Base-by-base conservation (phyloP, 2,888 invertebrate species). In the Polymixis flavicincta region DNA sequence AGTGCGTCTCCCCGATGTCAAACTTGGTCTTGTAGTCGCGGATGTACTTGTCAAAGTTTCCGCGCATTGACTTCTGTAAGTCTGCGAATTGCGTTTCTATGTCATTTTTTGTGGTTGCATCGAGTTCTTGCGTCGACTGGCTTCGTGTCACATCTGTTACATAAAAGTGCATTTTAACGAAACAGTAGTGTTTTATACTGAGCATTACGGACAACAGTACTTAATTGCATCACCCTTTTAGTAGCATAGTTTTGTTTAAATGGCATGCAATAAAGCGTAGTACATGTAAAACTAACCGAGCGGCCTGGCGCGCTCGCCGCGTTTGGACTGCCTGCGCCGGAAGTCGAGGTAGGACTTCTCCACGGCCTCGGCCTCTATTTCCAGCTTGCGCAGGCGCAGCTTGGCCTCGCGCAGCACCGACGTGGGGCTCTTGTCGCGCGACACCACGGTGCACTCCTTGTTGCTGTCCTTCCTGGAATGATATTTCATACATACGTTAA, bases 311-410 rank as follows among this genome's bases (percentile, higher is more conserved):
- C 71, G 68, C 4, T 80, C 19, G 0, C 71, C 82, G 1, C 59
- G 52, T 48, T 87, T 82, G 0, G 87, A 81, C 76, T 92, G 93
- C 28, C 92, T 89, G 67, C 88, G 90, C 28, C 94, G 92, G 82
- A 95, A 97, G 88, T 94, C 92, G 50, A 92, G 76, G 87, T 97
- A 97, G 1, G 96, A 97, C 63, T 94, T 88, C 89, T 97, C 97
- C 0, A 97, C 97, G 1, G 97, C 96, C 70, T 97, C 97, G 25
- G 97, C 97, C 85, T 97, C 97, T n/a, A 96, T 94, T 91, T 97
- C 97, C 76, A 97, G 88, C 88, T 96, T 95, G 78, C 95, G 92
- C 4, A 97, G 92, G 5, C 97, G 94, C 57, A 92, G 89, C 81
- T 96, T 96, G 0, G 97, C 97, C 87, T 97, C 97, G 50, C 95